These are phyloP conservation scores for Pterois miles DNA, from an alignment of 2,797 vertebrate species.

Conservation along the genomic window DNA sequence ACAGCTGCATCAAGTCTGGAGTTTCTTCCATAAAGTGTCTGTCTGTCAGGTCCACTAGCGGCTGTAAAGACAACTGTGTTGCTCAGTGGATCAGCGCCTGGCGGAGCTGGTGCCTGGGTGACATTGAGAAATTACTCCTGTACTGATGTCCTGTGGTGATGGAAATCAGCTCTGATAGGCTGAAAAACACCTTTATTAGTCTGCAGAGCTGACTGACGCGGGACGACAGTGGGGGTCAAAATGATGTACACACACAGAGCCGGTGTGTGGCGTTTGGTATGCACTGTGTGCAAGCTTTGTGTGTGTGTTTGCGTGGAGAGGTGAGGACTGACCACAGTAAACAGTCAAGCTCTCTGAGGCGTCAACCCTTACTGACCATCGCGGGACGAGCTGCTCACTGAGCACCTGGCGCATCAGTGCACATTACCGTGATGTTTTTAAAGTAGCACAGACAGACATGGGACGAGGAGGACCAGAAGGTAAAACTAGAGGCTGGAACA, in stretches of 20 bases:
- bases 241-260: slow-evolving; percentile 30
- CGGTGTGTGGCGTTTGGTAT: slow-evolving; percentile 13
- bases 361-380: slow-evolving; percentile 36
- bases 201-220: slow-evolving; percentile 47
- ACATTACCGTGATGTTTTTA: slow-evolving; percentile 26
- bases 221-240: slow-evolving; percentile 35
- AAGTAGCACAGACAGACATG: background rate
- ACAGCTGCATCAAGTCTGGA: slow-evolving; percentile 1
- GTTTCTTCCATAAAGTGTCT: slow-evolving; percentile 19
- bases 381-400: background rate
- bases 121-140: slow-evolving; percentile 67
- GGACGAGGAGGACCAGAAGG: background rate
- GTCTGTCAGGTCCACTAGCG: slow-evolving; percentile 12
- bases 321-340: slow-evolving; percentile 32
- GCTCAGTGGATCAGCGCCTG: slow-evolving; percentile 32
- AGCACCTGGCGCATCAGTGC: slow-evolving; percentile 34
- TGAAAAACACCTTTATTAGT: slow-evolving; percentile 68
- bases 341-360: slow-evolving; percentile 38
- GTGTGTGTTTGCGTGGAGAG: background rate
- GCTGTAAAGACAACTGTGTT: slow-evolving; percentile 30
- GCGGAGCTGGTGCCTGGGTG: slow-evolving; percentile 40
- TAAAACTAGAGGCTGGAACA: slow-evolving; percentile 12
- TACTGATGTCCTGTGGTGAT: slow-evolving; percentile 61
- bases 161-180: slow-evolving; percentile 59
- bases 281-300: slow-evolving; percentile 5